Percentiles rank a stretch among this genome's conserved stretches.
phyloP scores from a whole-genome alignment of 2,113 vertebrate genomes.

The Callocephalon fimbriatum region DNA sequence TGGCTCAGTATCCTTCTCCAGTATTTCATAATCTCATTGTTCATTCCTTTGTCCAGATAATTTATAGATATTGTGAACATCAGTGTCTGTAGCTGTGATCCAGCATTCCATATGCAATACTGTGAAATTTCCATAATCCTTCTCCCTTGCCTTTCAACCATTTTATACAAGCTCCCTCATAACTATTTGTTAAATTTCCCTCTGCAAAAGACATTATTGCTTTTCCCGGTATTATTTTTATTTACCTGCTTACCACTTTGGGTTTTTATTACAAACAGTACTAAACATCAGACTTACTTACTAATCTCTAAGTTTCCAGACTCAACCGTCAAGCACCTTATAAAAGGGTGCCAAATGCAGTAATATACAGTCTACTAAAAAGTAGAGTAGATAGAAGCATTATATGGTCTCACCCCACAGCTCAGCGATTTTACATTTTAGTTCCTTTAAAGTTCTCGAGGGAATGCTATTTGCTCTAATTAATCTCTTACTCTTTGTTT shows the following conservation, averaged over 20 bases:
- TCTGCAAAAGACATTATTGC: neutral
- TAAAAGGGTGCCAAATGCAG: neutral
- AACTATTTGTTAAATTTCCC: neutral
- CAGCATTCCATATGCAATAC: neutral
- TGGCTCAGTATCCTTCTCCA: neutral
- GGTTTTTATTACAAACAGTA: neutral
- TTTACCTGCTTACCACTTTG: neutral
- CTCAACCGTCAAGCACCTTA: neutral
- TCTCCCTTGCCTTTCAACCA: neutral
- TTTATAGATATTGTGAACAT: neutral
- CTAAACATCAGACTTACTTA: neutral
- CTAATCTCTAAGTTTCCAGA: neutral
- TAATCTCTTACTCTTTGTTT: neutral
- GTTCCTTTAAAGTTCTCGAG: neutral
- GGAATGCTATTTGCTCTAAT: neutral
- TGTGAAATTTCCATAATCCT: neutral
- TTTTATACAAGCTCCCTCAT: fast-evolving
- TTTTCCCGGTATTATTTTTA: neutral
- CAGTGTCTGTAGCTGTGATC: neutral
- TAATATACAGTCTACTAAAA: neutral
- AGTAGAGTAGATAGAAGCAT: neutral
- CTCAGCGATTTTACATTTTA: neutral
- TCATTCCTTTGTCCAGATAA: neutral
- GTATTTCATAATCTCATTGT: neutral
- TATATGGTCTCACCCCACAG: neutral